Conservation (phyloP, 1,140 invertebrate species). For the Melipona quadrifasciata region DNA sequence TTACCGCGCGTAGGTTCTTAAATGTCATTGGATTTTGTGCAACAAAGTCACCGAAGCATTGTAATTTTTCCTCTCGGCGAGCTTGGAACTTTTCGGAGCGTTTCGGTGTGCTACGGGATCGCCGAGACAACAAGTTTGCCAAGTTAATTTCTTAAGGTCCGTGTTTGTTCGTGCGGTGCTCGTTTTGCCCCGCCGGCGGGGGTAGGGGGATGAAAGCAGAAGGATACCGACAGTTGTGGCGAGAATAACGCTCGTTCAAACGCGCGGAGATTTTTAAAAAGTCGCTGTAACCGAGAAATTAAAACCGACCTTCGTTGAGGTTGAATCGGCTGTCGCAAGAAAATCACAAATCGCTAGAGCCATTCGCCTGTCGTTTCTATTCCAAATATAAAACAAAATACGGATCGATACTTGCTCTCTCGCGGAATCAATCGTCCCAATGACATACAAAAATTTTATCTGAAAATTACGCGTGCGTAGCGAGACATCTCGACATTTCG, state of each 20-base stretch:
- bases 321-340: not conserved
- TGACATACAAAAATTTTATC: too few relatives aligned
- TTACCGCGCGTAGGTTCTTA: not conserved
- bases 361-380: too few relatives aligned
- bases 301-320: not conserved
- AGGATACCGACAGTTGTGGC: not conserved
- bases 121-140: conserved; percentile 14
- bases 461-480: too few relatives aligned
- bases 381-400: too few relatives aligned
- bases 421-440: too few relatives aligned
- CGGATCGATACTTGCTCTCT: too few relatives aligned
- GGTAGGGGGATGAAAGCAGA: too few relatives aligned
- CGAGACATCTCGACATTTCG: too few relatives aligned
- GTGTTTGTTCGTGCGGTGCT: conserved; percentile 9
- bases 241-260: not conserved
- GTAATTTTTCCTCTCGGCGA: conserved; percentile 9
- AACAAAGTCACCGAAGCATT: not conserved
- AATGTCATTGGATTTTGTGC: not conserved
- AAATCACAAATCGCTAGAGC: too few relatives aligned
- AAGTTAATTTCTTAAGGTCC: conserved; percentile 37
- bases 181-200: not conserved
- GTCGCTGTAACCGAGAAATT: conserved; percentile 1
- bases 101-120: not conserved
- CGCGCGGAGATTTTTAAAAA: conserved; percentile 1
- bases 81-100: not conserved